Conservation (phyloP, 2,888 invertebrate species). For the Clunio marinus region DNA sequence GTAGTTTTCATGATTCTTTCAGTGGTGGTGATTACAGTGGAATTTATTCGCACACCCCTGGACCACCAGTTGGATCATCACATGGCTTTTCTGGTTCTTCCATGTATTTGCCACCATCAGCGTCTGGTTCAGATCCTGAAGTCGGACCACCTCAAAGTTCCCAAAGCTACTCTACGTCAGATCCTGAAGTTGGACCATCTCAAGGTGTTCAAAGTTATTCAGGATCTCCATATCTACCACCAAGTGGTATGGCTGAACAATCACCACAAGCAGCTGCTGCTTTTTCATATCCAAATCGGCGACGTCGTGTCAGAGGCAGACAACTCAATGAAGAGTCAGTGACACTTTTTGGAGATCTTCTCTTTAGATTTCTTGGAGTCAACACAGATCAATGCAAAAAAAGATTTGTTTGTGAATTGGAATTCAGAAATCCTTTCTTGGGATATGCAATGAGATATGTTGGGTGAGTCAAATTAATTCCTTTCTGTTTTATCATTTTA, state of each 20-base stretch:
- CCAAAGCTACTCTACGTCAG: not conserved
- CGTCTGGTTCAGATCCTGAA: not conserved
- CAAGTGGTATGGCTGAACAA: not conserved
- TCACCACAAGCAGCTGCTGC: not conserved
- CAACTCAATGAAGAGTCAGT: not conserved
- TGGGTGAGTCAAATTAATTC: slow-evolving; percentile 43
- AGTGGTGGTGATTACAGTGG: not conserved
- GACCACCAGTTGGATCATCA: not conserved
- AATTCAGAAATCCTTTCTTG: slow-evolving; percentile 35
- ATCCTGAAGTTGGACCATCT: not conserved
- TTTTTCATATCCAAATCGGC: not conserved
- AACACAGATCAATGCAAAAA: slow-evolving; percentile 9
- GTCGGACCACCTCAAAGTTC: not conserved
- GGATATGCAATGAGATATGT: slow-evolving; percentile 46
- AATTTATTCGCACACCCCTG: slow-evolving; percentile 5
- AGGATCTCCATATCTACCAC: not conserved
- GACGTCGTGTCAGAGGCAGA: slow-evolving; percentile 10
- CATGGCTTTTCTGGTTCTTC: not conserved
- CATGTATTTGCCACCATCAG: not conserved
- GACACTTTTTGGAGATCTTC: slow-evolving; percentile 44
- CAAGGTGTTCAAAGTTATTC: slow-evolving; percentile 1
- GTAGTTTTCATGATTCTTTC: not conserved
- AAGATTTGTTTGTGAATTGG: slow-evolving; percentile 36
- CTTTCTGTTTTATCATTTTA: not conserved
- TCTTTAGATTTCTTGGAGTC: slow-evolving; percentile 47